Conservation (phyloP, 1,140 invertebrate species). For the Listronotus bonariensis region DNA sequence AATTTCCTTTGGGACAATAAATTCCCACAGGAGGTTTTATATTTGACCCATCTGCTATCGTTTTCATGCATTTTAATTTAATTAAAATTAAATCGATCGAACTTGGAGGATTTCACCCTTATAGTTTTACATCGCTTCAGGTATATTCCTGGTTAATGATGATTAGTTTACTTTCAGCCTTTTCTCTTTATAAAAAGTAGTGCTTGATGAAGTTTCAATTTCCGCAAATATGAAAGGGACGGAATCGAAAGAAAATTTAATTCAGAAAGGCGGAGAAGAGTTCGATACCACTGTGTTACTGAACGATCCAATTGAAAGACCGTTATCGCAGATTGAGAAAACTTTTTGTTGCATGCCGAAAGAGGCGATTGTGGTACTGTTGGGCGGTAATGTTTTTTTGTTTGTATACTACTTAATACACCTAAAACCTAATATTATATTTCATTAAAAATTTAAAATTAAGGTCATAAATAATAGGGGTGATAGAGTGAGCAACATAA, state of each 20-base stretch:
- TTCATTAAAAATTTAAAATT: background rate
- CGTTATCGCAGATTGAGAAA: slow-evolving; percentile 80
- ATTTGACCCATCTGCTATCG: slow-evolving; percentile 7
- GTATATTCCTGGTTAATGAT: background rate
- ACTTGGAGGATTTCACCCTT: slow-evolving; percentile 18
- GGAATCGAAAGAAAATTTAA: slow-evolving; percentile 43
- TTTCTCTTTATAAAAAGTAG: background rate
- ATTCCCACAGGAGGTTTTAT: background rate
- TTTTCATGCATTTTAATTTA: slow-evolving; percentile 19
- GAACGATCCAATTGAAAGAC: slow-evolving; percentile 62
- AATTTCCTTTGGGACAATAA: slow-evolving; percentile 3
- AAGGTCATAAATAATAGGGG: no score
- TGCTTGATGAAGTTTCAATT: background rate
- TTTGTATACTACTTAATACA: background rate
- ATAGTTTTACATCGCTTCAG: background rate
- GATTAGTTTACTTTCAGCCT: slow-evolving; percentile 8
- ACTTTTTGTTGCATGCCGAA: slow-evolving; percentile 84
- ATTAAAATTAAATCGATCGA: slow-evolving; percentile 27
- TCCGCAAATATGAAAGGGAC: slow-evolving; percentile 39
- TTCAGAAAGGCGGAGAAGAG: slow-evolving; percentile 28
- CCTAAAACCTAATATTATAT: slow-evolving; percentile 4
- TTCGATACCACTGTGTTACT: slow-evolving; percentile 16
- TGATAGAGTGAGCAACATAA: no score
- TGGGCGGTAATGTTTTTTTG: slow-evolving; percentile 65
- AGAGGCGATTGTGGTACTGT: slow-evolving; percentile 85